Conservation (phyloP, 2,888 invertebrate genomes). For the Plebejus argus region DNA sequence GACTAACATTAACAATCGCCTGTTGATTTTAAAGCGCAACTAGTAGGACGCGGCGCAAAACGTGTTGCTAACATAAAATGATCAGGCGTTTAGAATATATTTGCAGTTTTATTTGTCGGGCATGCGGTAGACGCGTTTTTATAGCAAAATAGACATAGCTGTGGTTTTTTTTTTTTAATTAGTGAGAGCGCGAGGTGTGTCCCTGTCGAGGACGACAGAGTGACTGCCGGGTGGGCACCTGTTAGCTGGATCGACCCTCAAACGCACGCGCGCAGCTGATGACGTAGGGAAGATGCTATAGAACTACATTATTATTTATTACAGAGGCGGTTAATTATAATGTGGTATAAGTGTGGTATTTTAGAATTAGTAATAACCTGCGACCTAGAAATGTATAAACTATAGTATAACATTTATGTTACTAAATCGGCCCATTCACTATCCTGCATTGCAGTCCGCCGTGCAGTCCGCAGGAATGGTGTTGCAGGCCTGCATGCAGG, state of each 20-base stretch:
- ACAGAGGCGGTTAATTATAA: constrained; percentile 37
- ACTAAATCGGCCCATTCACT: too few species aligned
- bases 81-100: constrained; percentile 48
- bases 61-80: constrained; percentile 46
- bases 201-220: constrained; percentile 53
- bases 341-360: too few species aligned
- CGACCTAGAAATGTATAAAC: too few species aligned
- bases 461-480: too few species aligned
- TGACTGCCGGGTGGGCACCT: constrained; percentile 77
- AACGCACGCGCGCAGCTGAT: constrained; percentile 77
- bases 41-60: constrained; percentile 39
- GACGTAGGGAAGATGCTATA: constrained; percentile 65
- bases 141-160: constrained; percentile 55
- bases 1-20: constrained; percentile 50
- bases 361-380: too few species aligned
- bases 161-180: constrained; percentile 44
- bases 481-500: too few species aligned
- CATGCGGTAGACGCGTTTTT: constrained; percentile 48
- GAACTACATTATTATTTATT: constrained; percentile 48
- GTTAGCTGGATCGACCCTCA: constrained; percentile 75
- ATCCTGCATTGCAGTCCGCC: too few species aligned
- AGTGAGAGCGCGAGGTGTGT: constrained; percentile 45
- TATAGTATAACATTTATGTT: too few species aligned
- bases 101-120: constrained; percentile 38
- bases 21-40: constrained; percentile 67